Evolutionary conservation across 2,113 vertebrate species (phyloP).

Genomic region (Alethe diademata): DNA sequence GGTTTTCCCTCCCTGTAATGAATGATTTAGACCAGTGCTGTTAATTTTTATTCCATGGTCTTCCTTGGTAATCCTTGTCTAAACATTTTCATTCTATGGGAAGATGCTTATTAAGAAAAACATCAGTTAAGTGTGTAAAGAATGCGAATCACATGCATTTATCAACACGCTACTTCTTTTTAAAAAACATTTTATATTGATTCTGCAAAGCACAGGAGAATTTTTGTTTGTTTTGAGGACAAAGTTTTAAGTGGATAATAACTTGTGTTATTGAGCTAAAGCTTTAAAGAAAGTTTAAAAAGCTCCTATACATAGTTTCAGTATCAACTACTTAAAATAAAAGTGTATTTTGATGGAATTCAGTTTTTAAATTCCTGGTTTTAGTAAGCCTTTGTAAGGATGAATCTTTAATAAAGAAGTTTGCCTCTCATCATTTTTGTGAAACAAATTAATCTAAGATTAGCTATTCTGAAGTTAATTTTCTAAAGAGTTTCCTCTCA

Average conservation of each 20-base stretch:
- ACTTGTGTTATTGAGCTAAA: not conserved
- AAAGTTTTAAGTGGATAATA: not conserved
- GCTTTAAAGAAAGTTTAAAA: not conserved
- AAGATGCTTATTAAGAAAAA: not conserved
- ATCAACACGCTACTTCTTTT: not conserved
- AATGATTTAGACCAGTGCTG: not conserved
- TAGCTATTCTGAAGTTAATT: not conserved
- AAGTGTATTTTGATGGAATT: not conserved
- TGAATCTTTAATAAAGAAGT: not conserved
- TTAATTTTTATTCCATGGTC: not conserved
- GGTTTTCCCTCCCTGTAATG: not conserved
- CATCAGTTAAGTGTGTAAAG: not conserved
- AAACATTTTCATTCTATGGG: not conserved
- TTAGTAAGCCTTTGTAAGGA: not conserved
- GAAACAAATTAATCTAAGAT: not conserved
- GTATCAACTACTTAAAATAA: not conserved
- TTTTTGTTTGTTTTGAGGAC: not conserved
- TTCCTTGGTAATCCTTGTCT: not conserved
- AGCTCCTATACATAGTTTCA: not conserved
- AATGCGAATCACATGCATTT: not conserved
- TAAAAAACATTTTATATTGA: not conserved
- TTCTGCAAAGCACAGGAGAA: not conserved
- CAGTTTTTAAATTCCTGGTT: not conserved
- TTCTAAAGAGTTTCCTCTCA: not conserved
- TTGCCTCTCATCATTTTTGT: not conserved